These are phyloP conservation scores for Thinocorus orbignyianus DNA, from an alignment of 2,113 vertebrate species.

Conservation along the genomic window DNA sequence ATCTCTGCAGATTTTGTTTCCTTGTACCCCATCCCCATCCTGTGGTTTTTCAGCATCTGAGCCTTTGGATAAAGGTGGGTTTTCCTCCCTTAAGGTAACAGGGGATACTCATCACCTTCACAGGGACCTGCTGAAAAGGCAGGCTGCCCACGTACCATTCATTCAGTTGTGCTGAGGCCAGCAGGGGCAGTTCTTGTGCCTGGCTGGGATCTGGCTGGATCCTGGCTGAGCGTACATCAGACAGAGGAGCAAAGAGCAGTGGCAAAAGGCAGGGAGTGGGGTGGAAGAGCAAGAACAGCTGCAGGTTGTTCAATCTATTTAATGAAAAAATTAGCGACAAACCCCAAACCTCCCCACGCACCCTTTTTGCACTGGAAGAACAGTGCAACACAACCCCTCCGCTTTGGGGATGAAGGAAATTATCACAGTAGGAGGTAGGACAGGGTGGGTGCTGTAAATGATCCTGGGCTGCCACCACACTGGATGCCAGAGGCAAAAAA, in stretches of 20 bases:
- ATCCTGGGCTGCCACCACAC: background rate
- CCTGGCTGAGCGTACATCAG: fast-evolving
- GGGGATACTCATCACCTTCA: background rate
- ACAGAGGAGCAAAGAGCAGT: background rate
- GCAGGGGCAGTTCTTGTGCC: background rate
- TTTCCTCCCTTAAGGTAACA: background rate
- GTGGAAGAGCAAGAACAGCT: background rate
- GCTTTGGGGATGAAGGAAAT: background rate
- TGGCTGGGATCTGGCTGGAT: background rate
- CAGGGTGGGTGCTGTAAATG: background rate
- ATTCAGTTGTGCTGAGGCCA: background rate
- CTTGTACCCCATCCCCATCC: background rate
- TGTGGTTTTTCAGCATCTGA: background rate
- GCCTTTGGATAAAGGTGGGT: background rate
- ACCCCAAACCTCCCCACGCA: fast-evolving
- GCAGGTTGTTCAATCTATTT: background rate
- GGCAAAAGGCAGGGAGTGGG: background rate
- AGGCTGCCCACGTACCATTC: background rate
- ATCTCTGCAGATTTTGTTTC: background rate
- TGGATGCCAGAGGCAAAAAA: background rate
- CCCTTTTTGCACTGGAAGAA: background rate
- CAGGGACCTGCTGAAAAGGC: background rate
- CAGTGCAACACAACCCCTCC: background rate
- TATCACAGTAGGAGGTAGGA: background rate
- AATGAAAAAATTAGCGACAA: background rate